Base-by-base conservation (phyloP, 1,140 invertebrate genomes). In the Dufourea novaeangliae region DNA sequence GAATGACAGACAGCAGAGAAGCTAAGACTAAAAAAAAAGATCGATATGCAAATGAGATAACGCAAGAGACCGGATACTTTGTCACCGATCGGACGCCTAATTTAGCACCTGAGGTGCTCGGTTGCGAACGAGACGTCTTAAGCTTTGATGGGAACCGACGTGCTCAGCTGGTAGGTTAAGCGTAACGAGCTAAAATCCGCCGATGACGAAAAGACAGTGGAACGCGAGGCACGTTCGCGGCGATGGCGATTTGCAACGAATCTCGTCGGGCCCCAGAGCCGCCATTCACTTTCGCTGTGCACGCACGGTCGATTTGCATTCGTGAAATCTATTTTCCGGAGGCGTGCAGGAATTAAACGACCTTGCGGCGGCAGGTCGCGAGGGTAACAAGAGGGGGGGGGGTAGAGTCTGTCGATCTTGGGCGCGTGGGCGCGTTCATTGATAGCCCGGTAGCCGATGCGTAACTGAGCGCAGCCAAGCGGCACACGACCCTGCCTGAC, bases 371-470 rank as follows among this genome's bases (percentile, higher is more conserved):
- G 66, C 76, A 56, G 62, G 46, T 80, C 52, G 59, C 56, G 57
- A 61, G 50, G 61, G 57, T 44, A 57, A 77, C n/a, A 22, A 0
- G 37, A 57, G 22, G 10, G 54, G 14, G 57, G 59, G 59, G 69
- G 78, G 67, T 25, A 46, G 75, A 66, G 79, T 59, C 62, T 76
- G 83, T 84, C 83, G 84, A 85, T 85, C 79, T 79, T 73, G 79
- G 50, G 57, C 64, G 85, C 85, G 85, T 86, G 84, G 85, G 85
- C 84, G 85, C 72, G 78, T 86, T 86, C 85, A 86, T 86, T 86
- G 85, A 86, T 84, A 84, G 74, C 70, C 74, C 74, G 81, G 61
- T 78, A 84, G 79, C 62, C 82, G 82, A 84, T 79, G 85, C 85
- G 85, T 87, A 82, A 86, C 85, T 78, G 79, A 74, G 56, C 73